These are phyloP conservation scores for Polia nebulosa DNA, from an alignment of 2,888 invertebrate species.

Conservation along the genomic window DNA sequence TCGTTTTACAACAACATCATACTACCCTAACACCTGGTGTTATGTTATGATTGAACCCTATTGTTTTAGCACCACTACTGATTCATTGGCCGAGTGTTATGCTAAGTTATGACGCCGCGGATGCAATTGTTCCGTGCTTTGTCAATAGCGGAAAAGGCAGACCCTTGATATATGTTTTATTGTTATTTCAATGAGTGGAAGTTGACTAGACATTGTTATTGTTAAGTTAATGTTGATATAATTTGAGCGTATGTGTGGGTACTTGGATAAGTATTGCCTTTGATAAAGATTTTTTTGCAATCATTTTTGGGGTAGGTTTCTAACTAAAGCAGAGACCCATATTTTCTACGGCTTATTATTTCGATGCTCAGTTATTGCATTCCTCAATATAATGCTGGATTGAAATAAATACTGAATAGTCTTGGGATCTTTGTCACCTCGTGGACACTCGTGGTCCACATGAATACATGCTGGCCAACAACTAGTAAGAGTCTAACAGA, in stretches of 20 bases:
- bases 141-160: slow-evolving; percentile 9
- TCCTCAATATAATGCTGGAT: no score
- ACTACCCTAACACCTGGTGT: slow-evolving; percentile 43
- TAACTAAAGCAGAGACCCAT: no score
- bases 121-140: slow-evolving; percentile 42
- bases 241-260: not conserved
- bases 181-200: slow-evolving; percentile 30
- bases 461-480: no score
- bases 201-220: slow-evolving; percentile 22
- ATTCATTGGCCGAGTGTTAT: slow-evolving; percentile 38
- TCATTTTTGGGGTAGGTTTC: not conserved
- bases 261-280: not conserved
- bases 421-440: no score
- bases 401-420: no score
- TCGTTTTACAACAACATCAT: slow-evolving; percentile 37
- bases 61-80: slow-evolving; percentile 37
- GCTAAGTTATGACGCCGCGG: slow-evolving; percentile 16
- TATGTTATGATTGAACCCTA: slow-evolving; percentile 51
- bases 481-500: no score
- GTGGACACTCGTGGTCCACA: no score
- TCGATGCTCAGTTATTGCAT: no score
- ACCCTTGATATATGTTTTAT: slow-evolving; percentile 34
- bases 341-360: no score
- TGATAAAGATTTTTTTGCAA: not conserved
- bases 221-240: not conserved